Percentiles rank a stretch among this genome's conserved stretches.
Conservation (phyloP, 2,888 invertebrate species). For the Stenodema calcarata region DNA sequence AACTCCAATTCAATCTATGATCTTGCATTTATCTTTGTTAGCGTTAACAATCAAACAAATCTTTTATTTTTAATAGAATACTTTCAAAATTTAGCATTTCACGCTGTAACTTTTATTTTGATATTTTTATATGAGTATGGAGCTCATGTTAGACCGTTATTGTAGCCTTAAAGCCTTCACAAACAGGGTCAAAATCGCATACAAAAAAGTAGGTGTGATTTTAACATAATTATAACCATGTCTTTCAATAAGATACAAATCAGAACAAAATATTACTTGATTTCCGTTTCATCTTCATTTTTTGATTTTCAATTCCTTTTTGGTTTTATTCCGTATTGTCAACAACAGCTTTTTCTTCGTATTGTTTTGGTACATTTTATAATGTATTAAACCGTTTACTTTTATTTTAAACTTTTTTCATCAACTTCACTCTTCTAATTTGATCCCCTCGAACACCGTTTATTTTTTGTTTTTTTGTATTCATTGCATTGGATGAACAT, state of each 20-base stretch:
- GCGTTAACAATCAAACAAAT: slow-evolving; percentile 50
- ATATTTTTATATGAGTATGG: slow-evolving; percentile 46
- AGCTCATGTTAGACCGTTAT: slow-evolving; percentile 49
- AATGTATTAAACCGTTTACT: no score
- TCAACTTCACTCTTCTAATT: background rate
- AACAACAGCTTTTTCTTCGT: background rate
- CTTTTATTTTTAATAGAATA: slow-evolving; percentile 49
- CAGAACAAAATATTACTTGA: slow-evolving; percentile 24
- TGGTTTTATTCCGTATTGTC: slow-evolving; percentile 17
- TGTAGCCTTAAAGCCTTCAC: slow-evolving; percentile 55
- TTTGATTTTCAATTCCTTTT: slow-evolving; percentile 19
- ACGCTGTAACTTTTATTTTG: slow-evolving; percentile 49
- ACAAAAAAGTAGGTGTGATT: slow-evolving; percentile 56
- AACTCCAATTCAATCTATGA: slow-evolving; percentile 48
- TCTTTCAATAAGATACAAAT: slow-evolving; percentile 56
- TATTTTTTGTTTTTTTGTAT: slow-evolving; percentile 22
- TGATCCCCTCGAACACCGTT: background rate
- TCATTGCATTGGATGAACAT: slow-evolving; percentile 54
- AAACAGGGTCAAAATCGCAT: slow-evolving; percentile 56
- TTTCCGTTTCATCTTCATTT: background rate
- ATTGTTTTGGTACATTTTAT: background rate
- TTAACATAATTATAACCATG: slow-evolving; percentile 56
- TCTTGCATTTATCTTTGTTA: slow-evolving; percentile 53
- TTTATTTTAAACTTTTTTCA: background rate
- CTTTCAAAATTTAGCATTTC: slow-evolving; percentile 53